Evolutionary conservation across 2,888 invertebrate genomes (phyloP).

Genomic region (Lochmaea capreae): DNA sequence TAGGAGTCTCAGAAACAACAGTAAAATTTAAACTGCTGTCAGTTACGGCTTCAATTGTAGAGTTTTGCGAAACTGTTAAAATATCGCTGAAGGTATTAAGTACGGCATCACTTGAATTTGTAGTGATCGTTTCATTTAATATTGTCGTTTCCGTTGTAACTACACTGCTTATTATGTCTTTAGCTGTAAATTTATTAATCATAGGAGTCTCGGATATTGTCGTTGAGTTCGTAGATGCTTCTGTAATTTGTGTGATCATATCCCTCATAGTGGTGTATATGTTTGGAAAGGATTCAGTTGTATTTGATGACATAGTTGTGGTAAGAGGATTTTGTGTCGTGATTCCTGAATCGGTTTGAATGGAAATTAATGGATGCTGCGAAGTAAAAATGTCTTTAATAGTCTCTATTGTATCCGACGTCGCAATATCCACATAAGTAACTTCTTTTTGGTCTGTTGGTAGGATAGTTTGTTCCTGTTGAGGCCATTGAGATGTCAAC

Average conservation of each 20-base stretch:
- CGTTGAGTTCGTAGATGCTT: neutral
- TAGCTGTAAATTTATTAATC: neutral
- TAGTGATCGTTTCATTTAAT: neutral
- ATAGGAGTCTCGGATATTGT: neutral
- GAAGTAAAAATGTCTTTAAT: conserved; percentile 3
- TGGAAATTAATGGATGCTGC: neutral
- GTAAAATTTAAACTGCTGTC: neutral
- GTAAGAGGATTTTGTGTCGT: neutral
- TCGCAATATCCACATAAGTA: neutral
- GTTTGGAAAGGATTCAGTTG: neutral
- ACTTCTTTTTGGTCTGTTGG: neutral
- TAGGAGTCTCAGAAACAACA: neutral
- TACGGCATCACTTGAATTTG: neutral
- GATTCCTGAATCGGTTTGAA: conserved; percentile 1
- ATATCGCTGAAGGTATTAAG: neutral
- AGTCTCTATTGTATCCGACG: neutral
- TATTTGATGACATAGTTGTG: neutral
- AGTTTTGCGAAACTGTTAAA: neutral
- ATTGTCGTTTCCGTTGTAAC: neutral
- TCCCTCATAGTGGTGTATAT: neutral
- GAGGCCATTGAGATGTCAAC: conserved; percentile 5
- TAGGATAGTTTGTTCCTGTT: neutral
- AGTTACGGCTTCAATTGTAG: neutral
- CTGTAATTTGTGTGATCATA: neutral
- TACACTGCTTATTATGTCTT: neutral